phyloP scores from a whole-genome alignment of 1,140 invertebrate genomes.

The Leptinotarsa defecta region DNA sequence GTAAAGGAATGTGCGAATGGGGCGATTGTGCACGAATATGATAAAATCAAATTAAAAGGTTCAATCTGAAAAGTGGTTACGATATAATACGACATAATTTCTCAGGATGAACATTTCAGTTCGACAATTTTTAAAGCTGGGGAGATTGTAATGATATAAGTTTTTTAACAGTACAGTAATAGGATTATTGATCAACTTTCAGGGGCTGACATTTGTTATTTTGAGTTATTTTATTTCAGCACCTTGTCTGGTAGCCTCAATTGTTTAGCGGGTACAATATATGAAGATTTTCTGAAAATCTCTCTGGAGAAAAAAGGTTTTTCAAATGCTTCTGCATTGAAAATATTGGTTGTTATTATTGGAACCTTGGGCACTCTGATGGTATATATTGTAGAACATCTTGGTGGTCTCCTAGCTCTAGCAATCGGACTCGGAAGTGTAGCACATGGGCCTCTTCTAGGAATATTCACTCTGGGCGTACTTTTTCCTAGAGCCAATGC shows the following conservation, averaged over 20 bases:
- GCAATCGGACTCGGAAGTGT: constrained; percentile 67
- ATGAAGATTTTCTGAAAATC: constrained; percentile 66
- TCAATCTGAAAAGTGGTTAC: too few relatives aligned
- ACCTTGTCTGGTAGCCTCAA: constrained; percentile 70
- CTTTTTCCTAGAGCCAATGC: constrained; percentile 67
- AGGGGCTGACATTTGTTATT: too few relatives aligned
- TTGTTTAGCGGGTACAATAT: constrained; percentile 68
- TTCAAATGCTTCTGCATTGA: constrained; percentile 59
- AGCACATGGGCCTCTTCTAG: constrained; percentile 67
- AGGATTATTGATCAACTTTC: too few relatives aligned
- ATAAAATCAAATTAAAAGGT: too few relatives aligned
- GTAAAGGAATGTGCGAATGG: too few relatives aligned
- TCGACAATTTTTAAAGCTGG: too few relatives aligned
- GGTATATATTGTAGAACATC: constrained; percentile 65
- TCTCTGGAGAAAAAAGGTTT: constrained; percentile 56
- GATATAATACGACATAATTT: too few relatives aligned
- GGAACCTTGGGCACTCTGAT: constrained; percentile 64
- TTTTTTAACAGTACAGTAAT: too few relatives aligned
- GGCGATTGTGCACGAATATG: too few relatives aligned
- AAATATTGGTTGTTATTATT: constrained; percentile 64
- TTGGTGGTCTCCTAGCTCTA: constrained; percentile 67
- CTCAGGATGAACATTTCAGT: too few relatives aligned
- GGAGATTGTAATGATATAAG: too few relatives aligned
- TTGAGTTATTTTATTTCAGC: constrained; percentile 53
- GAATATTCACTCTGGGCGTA: constrained; percentile 70